A percentile compares a stretch with the other conserved stretches of the same genome.
Evolutionary conservation across 2,797 vertebrate genomes (phyloP).

Genomic region (Gallirallus australis): DNA sequence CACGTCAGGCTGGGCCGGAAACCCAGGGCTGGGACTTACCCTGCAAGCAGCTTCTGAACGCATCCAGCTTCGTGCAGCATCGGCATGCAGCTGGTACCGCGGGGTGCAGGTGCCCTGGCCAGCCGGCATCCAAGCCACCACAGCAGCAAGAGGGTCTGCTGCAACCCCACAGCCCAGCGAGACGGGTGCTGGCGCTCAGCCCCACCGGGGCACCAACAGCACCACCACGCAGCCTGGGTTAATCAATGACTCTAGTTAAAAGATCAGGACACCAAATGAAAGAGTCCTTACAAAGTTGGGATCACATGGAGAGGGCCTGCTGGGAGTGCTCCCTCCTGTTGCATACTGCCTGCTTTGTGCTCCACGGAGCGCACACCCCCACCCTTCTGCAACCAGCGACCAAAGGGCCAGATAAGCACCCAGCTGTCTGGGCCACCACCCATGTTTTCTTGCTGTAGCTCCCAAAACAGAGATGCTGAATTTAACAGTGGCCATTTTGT

Average conservation of each 20-base stretch:
- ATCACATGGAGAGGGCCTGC: background rate
- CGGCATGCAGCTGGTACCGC: accelerated
- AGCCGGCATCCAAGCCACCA: background rate
- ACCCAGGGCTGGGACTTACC: background rate
- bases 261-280: background rate
- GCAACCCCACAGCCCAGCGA: background rate
- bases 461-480: background rate
- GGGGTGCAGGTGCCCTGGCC: background rate
- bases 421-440: background rate
- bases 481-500: background rate
- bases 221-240: background rate
- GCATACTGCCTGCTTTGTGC: background rate
- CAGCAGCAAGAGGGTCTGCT: background rate
- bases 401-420: background rate
- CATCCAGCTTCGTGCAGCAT: accelerated
- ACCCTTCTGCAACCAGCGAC: background rate
- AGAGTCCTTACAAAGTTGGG: background rate
- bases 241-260: background rate
- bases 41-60: background rate
- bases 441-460: background rate
- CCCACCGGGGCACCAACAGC: accelerated
- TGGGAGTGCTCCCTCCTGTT: background rate
- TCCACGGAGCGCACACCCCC: accelerated
- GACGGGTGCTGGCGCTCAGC: background rate
- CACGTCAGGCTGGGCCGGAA: background rate